phyloP scores from a whole-genome alignment of 2,113 vertebrate species.

The Acanthochromis polyacanthus region DNA sequence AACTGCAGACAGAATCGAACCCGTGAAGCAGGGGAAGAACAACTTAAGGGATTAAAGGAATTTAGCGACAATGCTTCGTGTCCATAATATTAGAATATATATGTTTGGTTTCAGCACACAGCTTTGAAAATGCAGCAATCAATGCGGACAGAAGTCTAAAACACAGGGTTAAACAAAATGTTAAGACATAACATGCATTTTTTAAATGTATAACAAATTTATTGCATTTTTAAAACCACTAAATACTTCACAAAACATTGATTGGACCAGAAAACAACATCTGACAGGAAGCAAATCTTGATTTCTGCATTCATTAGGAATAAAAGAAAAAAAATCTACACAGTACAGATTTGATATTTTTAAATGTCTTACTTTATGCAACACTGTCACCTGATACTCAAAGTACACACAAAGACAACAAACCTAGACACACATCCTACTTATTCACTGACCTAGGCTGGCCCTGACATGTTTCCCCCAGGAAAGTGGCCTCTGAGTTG shows the following conservation, averaged over 20 bases:
- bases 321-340: background rate
- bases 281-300: no score
- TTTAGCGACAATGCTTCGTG: background rate
- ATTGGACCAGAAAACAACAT: background rate
- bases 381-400: background rate
- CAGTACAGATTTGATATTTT: background rate
- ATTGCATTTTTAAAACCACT: background rate
- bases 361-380: background rate
- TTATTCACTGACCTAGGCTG: slow-evolving; percentile 75
- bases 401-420: slow-evolving; percentile 31
- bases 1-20: slow-evolving; percentile 81
- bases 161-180: background rate
- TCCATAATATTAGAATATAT: background rate
- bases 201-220: no score
- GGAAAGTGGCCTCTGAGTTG: slow-evolving; percentile 60
- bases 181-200: no score
- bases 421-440: slow-evolving; percentile 50
- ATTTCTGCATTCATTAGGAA: no score
- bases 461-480: slow-evolving; percentile 68
- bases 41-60: background rate
- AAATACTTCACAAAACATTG: background rate
- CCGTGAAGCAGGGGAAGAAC: background rate
- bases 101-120: slow-evolving; percentile 3
- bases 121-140: background rate
- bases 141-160: background rate